Percentiles rank a stretch among this genome's conserved stretches.
Conservation (phyloP, 2,113 vertebrate species). For the Elgaria multicarinata region DNA sequence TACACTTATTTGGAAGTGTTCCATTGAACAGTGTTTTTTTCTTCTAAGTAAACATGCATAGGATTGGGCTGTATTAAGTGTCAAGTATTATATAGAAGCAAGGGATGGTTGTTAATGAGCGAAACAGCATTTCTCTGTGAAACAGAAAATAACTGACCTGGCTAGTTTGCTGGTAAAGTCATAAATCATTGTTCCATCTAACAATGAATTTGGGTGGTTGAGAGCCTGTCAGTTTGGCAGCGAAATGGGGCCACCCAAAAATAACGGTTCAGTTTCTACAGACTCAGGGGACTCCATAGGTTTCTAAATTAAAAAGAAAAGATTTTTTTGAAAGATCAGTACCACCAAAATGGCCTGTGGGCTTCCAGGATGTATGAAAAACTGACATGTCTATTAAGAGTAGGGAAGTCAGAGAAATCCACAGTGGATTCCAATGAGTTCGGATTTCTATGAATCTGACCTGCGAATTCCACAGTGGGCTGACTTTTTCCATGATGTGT, state of each 20-base stretch:
- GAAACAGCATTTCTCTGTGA: background rate
- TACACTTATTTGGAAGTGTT: background rate
- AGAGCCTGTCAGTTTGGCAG: background rate
- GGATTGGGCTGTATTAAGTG: background rate
- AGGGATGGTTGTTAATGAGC: background rate
- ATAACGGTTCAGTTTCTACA: background rate
- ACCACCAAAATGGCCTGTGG: background rate
- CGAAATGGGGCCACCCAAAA: background rate
- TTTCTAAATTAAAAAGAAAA: background rate
- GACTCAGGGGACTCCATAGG: no score
- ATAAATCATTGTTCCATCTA: background rate
- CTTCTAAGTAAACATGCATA: background rate
- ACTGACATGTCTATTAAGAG: background rate
- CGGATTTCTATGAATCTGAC: no score
- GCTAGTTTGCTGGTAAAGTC: background rate
- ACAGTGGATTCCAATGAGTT: no score
- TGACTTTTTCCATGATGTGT: no score
- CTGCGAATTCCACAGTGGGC: no score
- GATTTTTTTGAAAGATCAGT: background rate
- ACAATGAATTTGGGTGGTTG: background rate
- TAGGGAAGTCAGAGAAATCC: no score
- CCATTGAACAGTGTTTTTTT: background rate
- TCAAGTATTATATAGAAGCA: background rate
- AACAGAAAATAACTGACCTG: background rate
- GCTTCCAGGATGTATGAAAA: background rate